phyloP scores from a whole-genome alignment of 2,888 invertebrate genomes.

The Chrysomela aeneicollis region DNA sequence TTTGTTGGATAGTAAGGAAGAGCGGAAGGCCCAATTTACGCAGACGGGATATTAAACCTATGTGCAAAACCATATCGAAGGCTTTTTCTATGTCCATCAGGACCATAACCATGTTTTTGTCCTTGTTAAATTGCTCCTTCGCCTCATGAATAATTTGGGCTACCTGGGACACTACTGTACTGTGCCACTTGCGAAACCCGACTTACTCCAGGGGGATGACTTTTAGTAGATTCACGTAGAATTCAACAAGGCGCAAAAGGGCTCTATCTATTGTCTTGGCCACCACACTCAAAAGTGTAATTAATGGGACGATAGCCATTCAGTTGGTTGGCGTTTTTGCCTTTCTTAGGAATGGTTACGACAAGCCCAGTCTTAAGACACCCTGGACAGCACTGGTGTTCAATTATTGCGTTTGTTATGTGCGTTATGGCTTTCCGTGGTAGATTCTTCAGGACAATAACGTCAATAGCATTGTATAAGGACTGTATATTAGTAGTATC shows the following conservation, averaged over 20 bases:
- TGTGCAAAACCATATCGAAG: background rate
- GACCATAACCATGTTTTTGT: background rate
- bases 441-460: slow-evolving; percentile 25
- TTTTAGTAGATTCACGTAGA: background rate
- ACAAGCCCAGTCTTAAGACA: slow-evolving; percentile 28
- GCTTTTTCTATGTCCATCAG: background rate
- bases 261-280: slow-evolving; percentile 3
- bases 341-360: slow-evolving; percentile 33
- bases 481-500: too few relatives aligned
- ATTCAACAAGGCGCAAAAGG: background rate
- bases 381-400: slow-evolving; percentile 25
- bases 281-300: background rate
- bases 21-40: background rate
- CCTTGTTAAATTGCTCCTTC: background rate
- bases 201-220: background rate
- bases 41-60: background rate
- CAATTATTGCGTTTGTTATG: slow-evolving; percentile 28
- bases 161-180: too few relatives aligned
- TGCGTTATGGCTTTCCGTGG: slow-evolving; percentile 24
- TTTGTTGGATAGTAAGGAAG: background rate
- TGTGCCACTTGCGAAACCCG: background rate
- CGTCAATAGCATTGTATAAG: too few relatives aligned
- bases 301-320: slow-evolving; percentile 2
- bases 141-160: background rate
- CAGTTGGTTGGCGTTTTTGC: too few relatives aligned